phyloP scores from a whole-genome alignment of 2,797 vertebrate genomes.

The Huso huso region DNA sequence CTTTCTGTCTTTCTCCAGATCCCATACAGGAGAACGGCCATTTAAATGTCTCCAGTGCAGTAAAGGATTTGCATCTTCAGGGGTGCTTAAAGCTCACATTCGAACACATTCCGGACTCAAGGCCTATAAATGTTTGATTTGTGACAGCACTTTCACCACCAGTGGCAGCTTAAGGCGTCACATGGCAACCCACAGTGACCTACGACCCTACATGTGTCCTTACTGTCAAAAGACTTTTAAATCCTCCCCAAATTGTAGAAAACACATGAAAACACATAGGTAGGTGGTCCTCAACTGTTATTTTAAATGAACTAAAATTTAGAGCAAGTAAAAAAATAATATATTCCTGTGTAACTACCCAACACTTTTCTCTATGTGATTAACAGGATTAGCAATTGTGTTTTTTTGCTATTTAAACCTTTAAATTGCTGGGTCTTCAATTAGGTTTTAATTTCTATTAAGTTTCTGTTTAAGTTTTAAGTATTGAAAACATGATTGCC shows the following conservation, averaged over 20 bases:
- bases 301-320: not conserved
- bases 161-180: constrained; percentile 90
- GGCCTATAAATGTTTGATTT: constrained; percentile 88
- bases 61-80: constrained; percentile 93
- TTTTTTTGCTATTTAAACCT: too few relatives aligned
- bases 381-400: too few relatives aligned
- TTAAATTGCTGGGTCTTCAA: too few relatives aligned
- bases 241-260: constrained; percentile 93
- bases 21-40: constrained; percentile 92
- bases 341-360: too few relatives aligned
- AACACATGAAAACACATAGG: constrained; percentile 99
- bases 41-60: constrained; percentile 94
- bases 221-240: constrained; percentile 99
- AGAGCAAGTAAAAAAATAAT: too few relatives aligned
- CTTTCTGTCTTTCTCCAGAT: constrained; percentile 54
- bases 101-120: constrained; percentile 92
- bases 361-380: too few relatives aligned
- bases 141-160: constrained; percentile 92
- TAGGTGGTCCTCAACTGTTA: constrained; percentile 29
- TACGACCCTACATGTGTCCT: constrained; percentile 94
- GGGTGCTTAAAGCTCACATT: constrained; percentile 92
- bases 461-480: too few relatives aligned
- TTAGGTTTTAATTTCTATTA: too few relatives aligned
- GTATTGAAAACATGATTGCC: too few relatives aligned
- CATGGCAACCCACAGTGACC: constrained; percentile 92